Base-by-base conservation (phyloP, 2,888 invertebrate genomes). In the Hirtodrosophila histrioides region DNA sequence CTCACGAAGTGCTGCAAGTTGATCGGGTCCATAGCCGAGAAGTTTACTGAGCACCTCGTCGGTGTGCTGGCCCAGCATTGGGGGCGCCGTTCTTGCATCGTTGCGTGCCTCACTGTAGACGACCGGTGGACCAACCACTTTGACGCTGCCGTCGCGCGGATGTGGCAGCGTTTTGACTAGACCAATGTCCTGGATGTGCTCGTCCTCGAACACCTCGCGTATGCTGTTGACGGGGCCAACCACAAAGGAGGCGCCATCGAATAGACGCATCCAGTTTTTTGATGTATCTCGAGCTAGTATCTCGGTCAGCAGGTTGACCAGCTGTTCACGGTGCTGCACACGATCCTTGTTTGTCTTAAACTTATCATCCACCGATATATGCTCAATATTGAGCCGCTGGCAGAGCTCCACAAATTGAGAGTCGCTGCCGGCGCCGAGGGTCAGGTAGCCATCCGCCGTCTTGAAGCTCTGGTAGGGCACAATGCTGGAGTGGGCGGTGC, bases 401-500 rank as follows among this genome's bases (percentile, higher is more conserved):
- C 97, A 96, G 7, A 98, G 92, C 65, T 95, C 94, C 27, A 90
- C 89, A 90, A 97, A 98, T 88, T 97, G 97, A 0, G 92, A 92
- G 89, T 98, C 95, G 45, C 97, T 98, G 1, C 97, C 98, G 2
- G 96, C 94, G 0, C 98, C 98, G 3, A 98, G 93, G 0, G 98
- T 96, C 55, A 98, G 93, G 86, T 95, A 95, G 0, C 96, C 96
- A 90, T 97, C 95, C 88, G 93, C 93, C 0, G 97, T 97, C 86
- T 94, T 93, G 88, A 98, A 99, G 3, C 96, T 94, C 93, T 98
- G 95, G 89, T 99, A 99, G 0, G 99, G 99, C 0, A 99, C 99
- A 65, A 99, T 95, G 89, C 97, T 98, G 64, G 95, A 96, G 90
- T 99, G 99, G 0, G 96, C 96, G 0, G 98, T 98, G n/a, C 99